Conservation (phyloP, 2,113 vertebrate genomes). For the Psittacula cyanocephala region DNA sequence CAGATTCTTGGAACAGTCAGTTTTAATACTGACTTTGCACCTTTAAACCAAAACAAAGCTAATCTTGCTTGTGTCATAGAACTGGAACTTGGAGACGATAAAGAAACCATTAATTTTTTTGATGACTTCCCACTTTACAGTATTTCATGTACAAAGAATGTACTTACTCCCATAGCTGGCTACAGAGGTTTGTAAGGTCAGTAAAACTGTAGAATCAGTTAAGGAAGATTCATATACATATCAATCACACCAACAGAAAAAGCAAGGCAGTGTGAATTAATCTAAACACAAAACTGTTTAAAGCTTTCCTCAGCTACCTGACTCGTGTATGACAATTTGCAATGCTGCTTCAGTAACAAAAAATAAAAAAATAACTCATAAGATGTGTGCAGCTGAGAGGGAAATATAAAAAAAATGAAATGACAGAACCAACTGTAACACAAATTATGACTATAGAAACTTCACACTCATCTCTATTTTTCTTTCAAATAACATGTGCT, state of each 20-base stretch:
- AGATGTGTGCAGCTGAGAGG: not conserved
- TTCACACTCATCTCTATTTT: not conserved
- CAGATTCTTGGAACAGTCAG: not conserved
- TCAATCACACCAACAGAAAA: not conserved
- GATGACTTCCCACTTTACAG: not conserved
- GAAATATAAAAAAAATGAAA: not conserved
- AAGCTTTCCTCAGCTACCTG: not conserved
- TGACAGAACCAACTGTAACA: not conserved
- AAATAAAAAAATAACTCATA: not conserved
- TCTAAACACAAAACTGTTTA: not conserved
- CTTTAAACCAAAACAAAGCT: not conserved
- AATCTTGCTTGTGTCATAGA: not conserved
- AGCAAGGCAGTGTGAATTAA: not conserved
- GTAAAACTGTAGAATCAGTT: not conserved
- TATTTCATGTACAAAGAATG: not conserved
- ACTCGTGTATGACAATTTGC: not conserved
- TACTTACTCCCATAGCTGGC: not conserved
- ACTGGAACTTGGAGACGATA: not conserved
- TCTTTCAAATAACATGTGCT: not conserved
- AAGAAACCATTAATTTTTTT: not conserved
- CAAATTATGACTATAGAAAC: constrained; percentile 10
- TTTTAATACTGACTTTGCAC: not conserved
- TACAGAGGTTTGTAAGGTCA: not conserved
- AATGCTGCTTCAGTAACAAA: not conserved
- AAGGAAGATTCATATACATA: not conserved